Conservation (phyloP, 53 echinoderm and acorn worm genomes). For the Holothuria scabra region DNA sequence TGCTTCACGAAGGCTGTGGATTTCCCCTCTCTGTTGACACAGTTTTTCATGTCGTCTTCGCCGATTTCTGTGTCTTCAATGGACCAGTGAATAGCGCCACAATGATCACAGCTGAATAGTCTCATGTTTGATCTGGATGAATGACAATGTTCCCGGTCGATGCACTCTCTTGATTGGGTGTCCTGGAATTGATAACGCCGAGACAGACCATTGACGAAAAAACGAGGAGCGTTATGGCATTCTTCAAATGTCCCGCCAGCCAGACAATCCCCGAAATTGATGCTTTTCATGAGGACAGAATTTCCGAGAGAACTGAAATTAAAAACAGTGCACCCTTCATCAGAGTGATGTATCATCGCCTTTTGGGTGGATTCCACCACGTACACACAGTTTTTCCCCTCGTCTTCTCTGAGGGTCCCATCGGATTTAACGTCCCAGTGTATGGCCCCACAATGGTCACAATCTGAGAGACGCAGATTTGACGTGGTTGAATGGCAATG, state of each 20-base stretch:
- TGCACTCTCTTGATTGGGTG: neutral
- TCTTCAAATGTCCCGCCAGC: neutral
- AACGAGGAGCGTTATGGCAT: neutral
- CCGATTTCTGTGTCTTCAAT: neutral
- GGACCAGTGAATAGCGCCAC: conserved; percentile 6
- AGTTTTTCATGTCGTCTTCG: neutral
- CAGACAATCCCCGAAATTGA: neutral
- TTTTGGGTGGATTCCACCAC: neutral
- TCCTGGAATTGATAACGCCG: neutral
- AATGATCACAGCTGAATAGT: neutral
- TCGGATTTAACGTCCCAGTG: neutral
- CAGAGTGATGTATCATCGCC: neutral
- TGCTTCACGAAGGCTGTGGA: neutral
- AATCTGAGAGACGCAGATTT: neutral
- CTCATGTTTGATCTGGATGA: neutral
- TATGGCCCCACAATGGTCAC: conserved; percentile 10
- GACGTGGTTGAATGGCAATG: neutral
- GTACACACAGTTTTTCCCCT: neutral
- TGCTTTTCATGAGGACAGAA: neutral
- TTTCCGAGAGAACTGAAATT: neutral
- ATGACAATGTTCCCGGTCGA: neutral
- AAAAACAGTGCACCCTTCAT: neutral
- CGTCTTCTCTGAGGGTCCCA: conserved; percentile 16
- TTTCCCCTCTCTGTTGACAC: neutral
- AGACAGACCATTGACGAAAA: neutral